phyloP scores from a whole-genome alignment of 2,113 vertebrate species.

The Sakesphorus luctuosus region DNA sequence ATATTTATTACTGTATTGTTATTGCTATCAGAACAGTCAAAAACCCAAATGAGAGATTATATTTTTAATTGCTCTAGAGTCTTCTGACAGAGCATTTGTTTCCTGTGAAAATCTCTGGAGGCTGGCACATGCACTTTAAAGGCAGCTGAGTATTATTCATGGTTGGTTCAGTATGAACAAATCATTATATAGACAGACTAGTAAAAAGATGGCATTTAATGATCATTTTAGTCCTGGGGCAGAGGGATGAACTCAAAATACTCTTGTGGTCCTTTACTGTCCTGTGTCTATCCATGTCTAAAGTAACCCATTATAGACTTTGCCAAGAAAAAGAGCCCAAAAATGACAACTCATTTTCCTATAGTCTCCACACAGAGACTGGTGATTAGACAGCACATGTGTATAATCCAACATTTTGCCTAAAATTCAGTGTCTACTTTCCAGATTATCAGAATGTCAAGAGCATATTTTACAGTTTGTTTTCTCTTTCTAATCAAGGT shows the following conservation, averaged over 20 bases:
- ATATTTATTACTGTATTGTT: not conserved
- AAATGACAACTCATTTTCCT: not conserved
- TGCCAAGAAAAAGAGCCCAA: not conserved
- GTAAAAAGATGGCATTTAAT: not conserved
- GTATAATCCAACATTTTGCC: not conserved
- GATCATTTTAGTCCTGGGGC: not conserved
- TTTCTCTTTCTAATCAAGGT: conserved; percentile 18
- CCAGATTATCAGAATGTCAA: conserved; percentile 3
- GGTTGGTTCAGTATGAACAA: not conserved
- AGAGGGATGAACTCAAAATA: not conserved
- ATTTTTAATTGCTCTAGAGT: not conserved
- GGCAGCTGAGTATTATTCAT: not conserved
- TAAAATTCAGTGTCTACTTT: not conserved
- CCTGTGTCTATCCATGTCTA: not conserved
- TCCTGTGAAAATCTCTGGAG: not conserved
- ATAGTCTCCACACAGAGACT: not conserved
- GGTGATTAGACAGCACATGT: not conserved
- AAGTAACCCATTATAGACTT: not conserved
- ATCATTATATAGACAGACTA: not conserved
- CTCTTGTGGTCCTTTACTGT: not conserved
- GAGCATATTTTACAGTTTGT: not conserved
- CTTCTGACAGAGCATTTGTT: not conserved
- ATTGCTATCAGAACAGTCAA: not conserved
- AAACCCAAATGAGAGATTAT: not conserved
- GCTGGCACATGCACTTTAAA: not conserved